Evolutionary conservation across 1,140 invertebrate species (phyloP).

Genomic region (Steinernema feltiae): DNA sequence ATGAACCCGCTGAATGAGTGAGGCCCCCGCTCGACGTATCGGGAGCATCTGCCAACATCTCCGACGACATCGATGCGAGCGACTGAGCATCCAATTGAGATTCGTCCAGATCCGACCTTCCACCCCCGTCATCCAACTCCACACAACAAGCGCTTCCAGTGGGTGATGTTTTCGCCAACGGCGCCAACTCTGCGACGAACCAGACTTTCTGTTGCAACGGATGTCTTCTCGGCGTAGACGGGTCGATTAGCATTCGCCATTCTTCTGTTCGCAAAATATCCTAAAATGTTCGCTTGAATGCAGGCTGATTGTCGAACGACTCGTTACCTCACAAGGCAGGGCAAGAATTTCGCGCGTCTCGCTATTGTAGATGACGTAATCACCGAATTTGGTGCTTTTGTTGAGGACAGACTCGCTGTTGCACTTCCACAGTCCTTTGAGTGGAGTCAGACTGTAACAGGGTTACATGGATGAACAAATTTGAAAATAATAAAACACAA

Average conservation of each 20-base stretch:
- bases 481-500: too few relatives aligned
- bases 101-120: background rate
- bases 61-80: background rate
- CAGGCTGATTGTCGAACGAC: background rate
- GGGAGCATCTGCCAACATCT: background rate
- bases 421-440: background rate
- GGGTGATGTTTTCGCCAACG: background rate
- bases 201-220: background rate
- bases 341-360: background rate
- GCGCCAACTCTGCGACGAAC: conserved; percentile 3
- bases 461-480: background rate
- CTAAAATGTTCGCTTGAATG: background rate
- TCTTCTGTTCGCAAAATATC: background rate
- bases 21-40: background rate
- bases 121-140: background rate
- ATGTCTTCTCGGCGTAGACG: background rate
- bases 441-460: background rate
- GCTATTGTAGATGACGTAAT: background rate
- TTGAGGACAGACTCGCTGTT: background rate
- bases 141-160: background rate
- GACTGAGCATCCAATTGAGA: background rate
- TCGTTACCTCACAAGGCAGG: background rate
- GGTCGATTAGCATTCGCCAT: conserved; percentile 8
- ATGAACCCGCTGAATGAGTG: background rate
- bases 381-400: background rate